A percentile compares a stretch with the other conserved stretches of the same genome.
These are phyloP conservation scores for Apaloderma vittatum DNA, from an alignment of 2,113 vertebrate species.

Conservation along the genomic window DNA sequence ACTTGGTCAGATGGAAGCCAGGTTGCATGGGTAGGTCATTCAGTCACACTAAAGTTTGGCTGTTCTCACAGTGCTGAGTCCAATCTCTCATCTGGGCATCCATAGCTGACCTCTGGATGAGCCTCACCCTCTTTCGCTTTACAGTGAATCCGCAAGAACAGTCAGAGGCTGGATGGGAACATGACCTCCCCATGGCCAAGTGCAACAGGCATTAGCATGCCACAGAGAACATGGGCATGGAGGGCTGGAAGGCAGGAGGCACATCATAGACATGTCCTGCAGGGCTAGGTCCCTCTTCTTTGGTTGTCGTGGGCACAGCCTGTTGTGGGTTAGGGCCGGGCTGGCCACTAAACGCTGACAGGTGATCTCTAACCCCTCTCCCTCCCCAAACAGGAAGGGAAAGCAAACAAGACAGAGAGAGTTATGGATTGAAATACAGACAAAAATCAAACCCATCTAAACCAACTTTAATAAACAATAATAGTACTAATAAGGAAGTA, in stretches of 20 bases:
- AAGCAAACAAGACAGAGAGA: too few relatives aligned
- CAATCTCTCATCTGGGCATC: background rate
- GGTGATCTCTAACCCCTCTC: too few relatives aligned
- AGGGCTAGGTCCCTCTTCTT: background rate
- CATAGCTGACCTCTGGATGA: background rate
- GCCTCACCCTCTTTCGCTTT: background rate
- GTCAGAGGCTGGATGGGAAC: background rate
- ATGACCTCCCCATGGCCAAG: background rate
- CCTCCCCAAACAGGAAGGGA: too few relatives aligned
- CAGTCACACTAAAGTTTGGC: background rate
- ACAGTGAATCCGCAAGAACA: background rate
- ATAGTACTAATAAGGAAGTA: too few relatives aligned
- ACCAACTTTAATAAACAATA: too few relatives aligned
- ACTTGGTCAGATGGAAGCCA: background rate
- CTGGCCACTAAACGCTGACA: too few relatives aligned
- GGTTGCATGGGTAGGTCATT: background rate
- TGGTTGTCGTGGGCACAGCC: accelerated
- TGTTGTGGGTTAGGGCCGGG: too few relatives aligned
- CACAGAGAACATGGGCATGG: background rate
- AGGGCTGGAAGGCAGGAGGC: background rate
- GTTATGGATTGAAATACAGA: too few relatives aligned
- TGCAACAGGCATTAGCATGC: background rate
- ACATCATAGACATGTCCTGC: background rate
- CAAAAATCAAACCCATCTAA: too few relatives aligned
- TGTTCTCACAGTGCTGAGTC: background rate